Evolutionary conservation across 2,113 vertebrate species (phyloP).

Genomic region (Colistium nudipinnis): DNA sequence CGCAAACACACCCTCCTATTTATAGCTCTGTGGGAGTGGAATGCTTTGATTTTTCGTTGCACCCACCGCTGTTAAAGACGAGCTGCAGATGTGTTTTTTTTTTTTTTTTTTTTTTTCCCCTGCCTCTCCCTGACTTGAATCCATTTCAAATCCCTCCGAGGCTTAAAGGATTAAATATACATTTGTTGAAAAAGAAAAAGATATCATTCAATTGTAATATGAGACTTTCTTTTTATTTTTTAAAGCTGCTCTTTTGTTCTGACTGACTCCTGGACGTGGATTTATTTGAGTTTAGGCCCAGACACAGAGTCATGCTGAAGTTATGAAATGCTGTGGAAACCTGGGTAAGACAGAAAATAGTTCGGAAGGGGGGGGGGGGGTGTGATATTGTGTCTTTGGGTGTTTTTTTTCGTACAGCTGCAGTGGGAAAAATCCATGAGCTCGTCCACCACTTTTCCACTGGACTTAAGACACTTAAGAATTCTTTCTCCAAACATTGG

Average conservation of each 20-base stretch:
- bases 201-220: not conserved
- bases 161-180: not conserved
- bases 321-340: slow-evolving; percentile 60
- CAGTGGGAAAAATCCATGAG: slow-evolving; percentile 66
- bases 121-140: slow-evolving; percentile 39
- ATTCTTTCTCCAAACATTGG: slow-evolving; percentile 64
- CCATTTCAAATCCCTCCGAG: slow-evolving; percentile 4
- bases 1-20: slow-evolving; percentile 62
- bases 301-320: slow-evolving; percentile 19
- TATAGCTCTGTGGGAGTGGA: slow-evolving; percentile 63
- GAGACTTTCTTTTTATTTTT: slow-evolving; percentile 26
- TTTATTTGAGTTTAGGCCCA: slow-evolving; percentile 33
- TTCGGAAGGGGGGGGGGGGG: not conserved
- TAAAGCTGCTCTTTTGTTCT: slow-evolving; percentile 52
- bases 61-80: slow-evolving; percentile 52
- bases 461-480: slow-evolving; percentile 49
- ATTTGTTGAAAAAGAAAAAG: too few species aligned
- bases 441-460: slow-evolving; percentile 64
- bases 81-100: slow-evolving; percentile 55
- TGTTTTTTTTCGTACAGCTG: slow-evolving; percentile 47
- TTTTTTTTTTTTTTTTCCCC: too few species aligned
- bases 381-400: slow-evolving; percentile 54
- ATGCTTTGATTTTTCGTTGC: slow-evolving; percentile 72
- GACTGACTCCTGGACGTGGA: slow-evolving; percentile 43
- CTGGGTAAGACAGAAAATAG: slow-evolving; percentile 27